Evolutionary conservation across 1,140 invertebrate species (phyloP).

Genomic region (Archegozetes longisetosus): DNA sequence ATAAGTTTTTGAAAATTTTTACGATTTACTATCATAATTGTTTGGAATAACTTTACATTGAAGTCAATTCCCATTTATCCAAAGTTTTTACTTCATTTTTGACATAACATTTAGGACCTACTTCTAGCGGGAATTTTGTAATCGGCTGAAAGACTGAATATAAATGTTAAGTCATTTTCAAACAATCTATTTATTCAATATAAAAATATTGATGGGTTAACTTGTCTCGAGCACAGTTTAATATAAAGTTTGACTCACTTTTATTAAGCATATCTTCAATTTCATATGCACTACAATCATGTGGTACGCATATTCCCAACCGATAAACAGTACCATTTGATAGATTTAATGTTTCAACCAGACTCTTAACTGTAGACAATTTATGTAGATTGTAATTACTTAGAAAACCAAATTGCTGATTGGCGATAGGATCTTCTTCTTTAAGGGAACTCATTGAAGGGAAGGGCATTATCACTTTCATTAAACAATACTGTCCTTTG

Average conservation of each 20-base stretch:
- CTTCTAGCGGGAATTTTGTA: background rate
- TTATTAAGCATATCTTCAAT: constrained; percentile 12
- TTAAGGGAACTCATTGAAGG: too few species aligned
- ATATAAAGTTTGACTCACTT: constrained; percentile 2
- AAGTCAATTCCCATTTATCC: too few species aligned
- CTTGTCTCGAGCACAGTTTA: background rate
- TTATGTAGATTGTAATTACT: too few species aligned
- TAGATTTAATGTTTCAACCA: background rate
- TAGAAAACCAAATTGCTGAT: too few species aligned
- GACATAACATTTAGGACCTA: constrained; percentile 6
- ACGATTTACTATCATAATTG: too few species aligned
- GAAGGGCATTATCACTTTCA: background rate
- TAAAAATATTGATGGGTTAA: too few species aligned
- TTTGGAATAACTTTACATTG: too few species aligned
- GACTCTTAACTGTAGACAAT: background rate
- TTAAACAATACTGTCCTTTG: constrained; percentile 4
- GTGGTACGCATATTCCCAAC: constrained; percentile 19
- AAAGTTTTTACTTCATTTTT: background rate
- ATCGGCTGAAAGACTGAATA: constrained; percentile 9
- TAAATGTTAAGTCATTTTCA: too few species aligned
- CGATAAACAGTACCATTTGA: constrained; percentile 3
- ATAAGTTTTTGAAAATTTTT: too few species aligned
- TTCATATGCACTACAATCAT: constrained; percentile 16
- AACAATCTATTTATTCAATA: too few species aligned
- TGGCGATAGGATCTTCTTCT: too few species aligned